A percentile compares a stretch with the other conserved stretches of the same genome.
These are phyloP conservation scores for Fratercula arctica DNA, from an alignment of 2,797 vertebrate species.

Conservation along the genomic window DNA sequence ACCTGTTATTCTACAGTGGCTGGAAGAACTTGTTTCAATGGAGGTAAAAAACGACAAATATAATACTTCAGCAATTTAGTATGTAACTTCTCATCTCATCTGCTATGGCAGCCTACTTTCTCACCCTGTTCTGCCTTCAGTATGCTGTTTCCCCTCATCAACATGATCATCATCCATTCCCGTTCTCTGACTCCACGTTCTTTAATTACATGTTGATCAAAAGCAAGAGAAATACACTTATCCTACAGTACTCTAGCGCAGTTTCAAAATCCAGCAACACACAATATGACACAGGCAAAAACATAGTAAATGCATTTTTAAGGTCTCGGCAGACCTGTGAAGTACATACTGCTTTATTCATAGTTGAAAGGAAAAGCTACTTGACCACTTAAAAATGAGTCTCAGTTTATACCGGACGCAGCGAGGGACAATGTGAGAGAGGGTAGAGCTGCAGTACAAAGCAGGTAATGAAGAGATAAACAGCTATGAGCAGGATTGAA, in stretches of 20 bases:
- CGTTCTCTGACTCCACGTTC: not conserved
- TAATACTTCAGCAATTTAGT: no score
- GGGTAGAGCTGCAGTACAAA: not conserved
- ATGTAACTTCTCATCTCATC: not conserved
- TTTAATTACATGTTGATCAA: not conserved
- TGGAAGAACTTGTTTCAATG: not conserved
- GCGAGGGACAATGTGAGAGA: accelerated
- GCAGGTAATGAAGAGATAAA: not conserved
- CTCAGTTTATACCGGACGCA: not conserved
- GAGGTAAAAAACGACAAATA: not conserved
- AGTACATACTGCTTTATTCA: not conserved
- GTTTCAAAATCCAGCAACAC: not conserved
- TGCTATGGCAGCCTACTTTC: not conserved
- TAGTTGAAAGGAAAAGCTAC: not conserved
- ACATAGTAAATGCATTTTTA: not conserved
- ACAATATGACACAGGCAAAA: not conserved
- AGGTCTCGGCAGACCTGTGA: not conserved
- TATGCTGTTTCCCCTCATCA: not conserved
- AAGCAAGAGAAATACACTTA: not conserved
- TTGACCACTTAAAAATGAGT: not conserved
- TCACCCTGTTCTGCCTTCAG: not conserved
- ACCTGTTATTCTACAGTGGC: not conserved
- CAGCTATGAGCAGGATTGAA: not conserved
- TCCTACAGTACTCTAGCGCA: not conserved
- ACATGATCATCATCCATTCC: accelerated